Percentiles rank a stretch among this genome's conserved stretches.
Conservation (phyloP, 2,797 vertebrate species). For the Vireo griseus region DNA sequence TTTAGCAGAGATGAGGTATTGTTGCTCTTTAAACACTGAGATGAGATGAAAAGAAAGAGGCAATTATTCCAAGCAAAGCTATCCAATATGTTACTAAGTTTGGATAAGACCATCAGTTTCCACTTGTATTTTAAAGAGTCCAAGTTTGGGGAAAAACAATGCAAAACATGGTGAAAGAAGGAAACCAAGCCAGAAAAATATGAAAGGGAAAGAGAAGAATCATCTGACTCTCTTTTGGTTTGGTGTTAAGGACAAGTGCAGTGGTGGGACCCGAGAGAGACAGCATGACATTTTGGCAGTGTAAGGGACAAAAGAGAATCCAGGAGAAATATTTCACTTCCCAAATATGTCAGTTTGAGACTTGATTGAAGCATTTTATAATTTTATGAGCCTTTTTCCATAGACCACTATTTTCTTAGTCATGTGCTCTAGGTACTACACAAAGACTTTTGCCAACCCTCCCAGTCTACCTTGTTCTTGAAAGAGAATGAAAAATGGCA, state of each 20-base stretch:
- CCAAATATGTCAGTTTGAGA: fast-evolving
- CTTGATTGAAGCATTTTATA: not conserved
- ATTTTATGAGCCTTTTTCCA: not conserved
- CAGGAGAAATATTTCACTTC: not conserved
- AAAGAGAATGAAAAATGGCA: not conserved
- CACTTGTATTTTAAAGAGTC: not conserved
- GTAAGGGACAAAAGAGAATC: not conserved
- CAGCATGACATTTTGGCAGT: fast-evolving
- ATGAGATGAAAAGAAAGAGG: constrained; percentile 56
- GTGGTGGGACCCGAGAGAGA: not conserved
- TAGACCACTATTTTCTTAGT: not conserved
- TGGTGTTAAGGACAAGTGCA: not conserved
- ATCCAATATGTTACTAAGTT: constrained; percentile 51
- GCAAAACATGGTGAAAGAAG: not conserved
- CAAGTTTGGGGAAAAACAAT: not conserved
- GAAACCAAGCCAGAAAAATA: not conserved
- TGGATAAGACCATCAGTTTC: constrained; percentile 26
- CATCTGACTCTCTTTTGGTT: not conserved
- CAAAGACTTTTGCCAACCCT: not conserved
- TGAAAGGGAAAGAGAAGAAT: not conserved
- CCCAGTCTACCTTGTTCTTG: not conserved
- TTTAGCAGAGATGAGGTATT: constrained; percentile 44
- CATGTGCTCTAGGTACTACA: not conserved
- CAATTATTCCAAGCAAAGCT: constrained; percentile 48
- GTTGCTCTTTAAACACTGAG: constrained; percentile 40